Conservation (phyloP, 2,888 invertebrate species). For the Cheilosia impressa region DNA sequence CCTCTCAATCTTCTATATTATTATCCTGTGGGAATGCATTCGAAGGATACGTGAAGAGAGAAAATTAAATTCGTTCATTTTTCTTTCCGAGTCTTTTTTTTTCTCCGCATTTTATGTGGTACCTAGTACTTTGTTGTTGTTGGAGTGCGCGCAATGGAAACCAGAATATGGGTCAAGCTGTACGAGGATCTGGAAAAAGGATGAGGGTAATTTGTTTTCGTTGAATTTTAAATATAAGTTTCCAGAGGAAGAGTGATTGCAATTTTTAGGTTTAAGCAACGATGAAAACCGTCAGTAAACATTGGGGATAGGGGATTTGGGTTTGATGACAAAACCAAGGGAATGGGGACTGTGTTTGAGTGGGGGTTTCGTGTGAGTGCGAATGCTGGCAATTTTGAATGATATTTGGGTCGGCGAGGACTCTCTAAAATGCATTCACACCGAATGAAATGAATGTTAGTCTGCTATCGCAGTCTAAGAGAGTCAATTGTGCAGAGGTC, state of each 20-base stretch:
- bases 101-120: background rate
- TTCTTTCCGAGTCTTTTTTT: background rate
- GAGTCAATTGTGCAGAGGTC: too few species aligned
- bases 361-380: background rate
- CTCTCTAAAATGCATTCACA: too few species aligned
- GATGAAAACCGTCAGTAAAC: slow-evolving; percentile 56
- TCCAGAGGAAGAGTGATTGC: slow-evolving; percentile 64
- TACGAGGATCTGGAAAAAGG: slow-evolving; percentile 45
- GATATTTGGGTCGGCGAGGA: background rate
- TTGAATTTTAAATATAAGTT: slow-evolving; percentile 73
- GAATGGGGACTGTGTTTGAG: background rate
- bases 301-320: slow-evolving; percentile 14
- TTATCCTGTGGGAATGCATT: slow-evolving; percentile 68
- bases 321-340: slow-evolving; percentile 8
- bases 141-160: slow-evolving; percentile 16
- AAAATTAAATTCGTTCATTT: slow-evolving; percentile 67
- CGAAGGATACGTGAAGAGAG: slow-evolving; percentile 39
- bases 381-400: slow-evolving; percentile 39
- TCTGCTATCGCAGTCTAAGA: too few species aligned
- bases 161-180: slow-evolving; percentile 64
- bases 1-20: slow-evolving; percentile 45
- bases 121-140: slow-evolving; percentile 1
- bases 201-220: slow-evolving; percentile 73
- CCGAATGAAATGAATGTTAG: too few species aligned
- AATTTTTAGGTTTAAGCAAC: slow-evolving; percentile 57